A percentile compares a stretch with the other conserved stretches of the same genome.
Evolutionary conservation across 2,888 invertebrate genomes (phyloP).

Genomic region (Caenorhabditis plicata): DNA sequence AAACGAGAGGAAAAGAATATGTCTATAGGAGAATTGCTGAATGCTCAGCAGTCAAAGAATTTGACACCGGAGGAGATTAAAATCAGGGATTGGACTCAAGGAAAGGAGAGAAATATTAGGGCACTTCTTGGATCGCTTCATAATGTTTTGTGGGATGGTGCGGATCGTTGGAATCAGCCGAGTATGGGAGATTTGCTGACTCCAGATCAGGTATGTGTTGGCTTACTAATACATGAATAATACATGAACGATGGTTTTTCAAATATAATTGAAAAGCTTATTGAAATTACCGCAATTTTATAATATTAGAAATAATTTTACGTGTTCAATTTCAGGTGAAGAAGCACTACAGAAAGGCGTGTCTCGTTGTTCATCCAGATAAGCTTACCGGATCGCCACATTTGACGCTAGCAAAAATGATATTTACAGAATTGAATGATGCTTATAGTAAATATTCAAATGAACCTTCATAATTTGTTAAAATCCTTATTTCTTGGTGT

Average conservation of each 20-base stretch:
- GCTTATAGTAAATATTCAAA: slow-evolving; percentile 84
- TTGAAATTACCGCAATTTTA: background rate
- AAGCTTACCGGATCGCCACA: slow-evolving; percentile 73
- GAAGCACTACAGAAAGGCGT: slow-evolving; percentile 90
- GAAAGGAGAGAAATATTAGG: slow-evolving; percentile 92
- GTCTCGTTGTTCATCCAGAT: slow-evolving; percentile 95
- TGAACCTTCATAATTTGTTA: slow-evolving; percentile 12
- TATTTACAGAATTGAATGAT: slow-evolving; percentile 98
- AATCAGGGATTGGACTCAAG: slow-evolving; percentile 80
- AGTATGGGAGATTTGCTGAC: slow-evolving; percentile 93
- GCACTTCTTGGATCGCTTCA: slow-evolving; percentile 91
- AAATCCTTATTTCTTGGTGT: background rate
- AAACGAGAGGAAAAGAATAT: slow-evolving; percentile 19
- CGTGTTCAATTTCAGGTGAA: slow-evolving; percentile 78
- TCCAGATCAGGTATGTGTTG: slow-evolving; percentile 78
- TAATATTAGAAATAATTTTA: background rate
- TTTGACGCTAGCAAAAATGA: slow-evolving; percentile 88
- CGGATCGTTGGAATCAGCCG: slow-evolving; percentile 83
- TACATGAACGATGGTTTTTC: too few species aligned
- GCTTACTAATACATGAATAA: too few species aligned
- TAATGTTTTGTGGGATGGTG: slow-evolving; percentile 74
- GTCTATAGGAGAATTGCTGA: slow-evolving; percentile 28
- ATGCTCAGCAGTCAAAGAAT: slow-evolving; percentile 29
- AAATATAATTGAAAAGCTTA: too few species aligned
- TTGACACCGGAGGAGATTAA: slow-evolving; percentile 34